phyloP scores from a whole-genome alignment of 2,888 invertebrate species.

The Artemia sinica region DNA sequence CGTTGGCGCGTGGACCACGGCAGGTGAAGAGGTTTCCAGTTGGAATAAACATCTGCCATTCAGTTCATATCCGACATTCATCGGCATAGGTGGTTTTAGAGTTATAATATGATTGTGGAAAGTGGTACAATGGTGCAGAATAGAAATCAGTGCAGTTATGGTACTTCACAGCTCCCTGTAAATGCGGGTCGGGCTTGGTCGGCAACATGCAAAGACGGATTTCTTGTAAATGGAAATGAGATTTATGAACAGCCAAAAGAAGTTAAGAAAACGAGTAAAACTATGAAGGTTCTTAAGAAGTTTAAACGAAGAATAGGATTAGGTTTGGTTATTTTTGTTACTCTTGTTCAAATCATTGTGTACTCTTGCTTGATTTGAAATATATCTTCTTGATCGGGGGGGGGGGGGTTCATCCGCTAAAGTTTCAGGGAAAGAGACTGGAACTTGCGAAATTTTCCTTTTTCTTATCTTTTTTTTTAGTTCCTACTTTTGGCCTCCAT shows the following conservation, averaged over 20 bases:
- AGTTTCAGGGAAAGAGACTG: too few relatives aligned
- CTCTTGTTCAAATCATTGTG: not conserved
- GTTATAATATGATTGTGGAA: not conserved
- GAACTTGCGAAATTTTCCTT: too few relatives aligned
- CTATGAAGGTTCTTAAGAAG: conserved; percentile 75
- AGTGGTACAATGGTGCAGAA: conserved; percentile 1
- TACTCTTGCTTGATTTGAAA: too few relatives aligned
- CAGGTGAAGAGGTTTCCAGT: conserved; percentile 7
- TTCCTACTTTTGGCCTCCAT: too few relatives aligned
- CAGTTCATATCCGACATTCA: not conserved
- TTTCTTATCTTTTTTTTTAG: too few relatives aligned
- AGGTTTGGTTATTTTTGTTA: conserved; percentile 36
- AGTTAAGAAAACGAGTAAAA: conserved; percentile 13
- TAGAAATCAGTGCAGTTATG: not conserved
- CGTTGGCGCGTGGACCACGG: not conserved
- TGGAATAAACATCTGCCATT: not conserved
- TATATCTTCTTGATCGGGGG: too few relatives aligned
- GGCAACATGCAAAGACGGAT: not conserved
- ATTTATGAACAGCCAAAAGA: not conserved
- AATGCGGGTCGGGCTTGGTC: conserved; percentile 9
- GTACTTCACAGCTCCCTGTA: conserved; percentile 3
- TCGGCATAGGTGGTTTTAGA: not conserved
- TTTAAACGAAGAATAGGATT: conserved; percentile 71
- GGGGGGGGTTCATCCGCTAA: too few relatives aligned
- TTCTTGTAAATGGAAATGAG: conserved; percentile 12